Evolutionary conservation across 2,113 vertebrate species (phyloP).

Genomic region (Sylvietta virens): DNA sequence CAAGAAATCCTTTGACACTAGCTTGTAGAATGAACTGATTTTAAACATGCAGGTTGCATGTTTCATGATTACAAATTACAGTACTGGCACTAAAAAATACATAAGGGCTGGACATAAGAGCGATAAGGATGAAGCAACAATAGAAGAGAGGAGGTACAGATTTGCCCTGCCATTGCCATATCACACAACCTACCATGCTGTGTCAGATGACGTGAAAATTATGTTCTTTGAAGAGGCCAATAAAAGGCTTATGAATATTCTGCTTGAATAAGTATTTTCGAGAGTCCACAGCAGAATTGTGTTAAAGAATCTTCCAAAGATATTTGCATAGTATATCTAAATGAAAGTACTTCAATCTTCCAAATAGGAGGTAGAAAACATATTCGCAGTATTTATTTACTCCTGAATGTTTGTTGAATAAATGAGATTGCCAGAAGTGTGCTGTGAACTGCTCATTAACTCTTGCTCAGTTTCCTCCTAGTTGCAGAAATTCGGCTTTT

Average conservation of each 20-base stretch:
- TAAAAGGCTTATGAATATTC: background rate
- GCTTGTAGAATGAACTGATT: background rate
- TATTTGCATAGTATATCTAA: background rate
- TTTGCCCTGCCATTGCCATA: background rate
- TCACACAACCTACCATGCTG: accelerated
- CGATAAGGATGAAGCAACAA: background rate
- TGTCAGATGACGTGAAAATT: background rate
- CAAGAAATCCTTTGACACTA: background rate
- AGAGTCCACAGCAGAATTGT: background rate
- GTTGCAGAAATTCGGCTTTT: background rate
- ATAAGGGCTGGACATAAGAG: background rate
- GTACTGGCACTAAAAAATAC: background rate
- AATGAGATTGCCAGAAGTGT: background rate
- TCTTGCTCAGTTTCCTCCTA: background rate
- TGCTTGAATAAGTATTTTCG: background rate
- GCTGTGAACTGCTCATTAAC: background rate
- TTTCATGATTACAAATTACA: background rate
- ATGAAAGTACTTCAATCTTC: background rate
- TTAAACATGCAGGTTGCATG: background rate
- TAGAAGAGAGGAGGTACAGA: background rate
- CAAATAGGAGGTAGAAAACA: background rate
- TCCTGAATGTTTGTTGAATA: background rate
- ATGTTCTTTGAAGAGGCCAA: background rate
- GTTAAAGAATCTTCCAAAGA: background rate
- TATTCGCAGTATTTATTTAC: background rate